A percentile compares a stretch with the other conserved stretches of the same genome.
Conservation (phyloP, 2,113 vertebrate species). For the Desmodus rotundus region DNA sequence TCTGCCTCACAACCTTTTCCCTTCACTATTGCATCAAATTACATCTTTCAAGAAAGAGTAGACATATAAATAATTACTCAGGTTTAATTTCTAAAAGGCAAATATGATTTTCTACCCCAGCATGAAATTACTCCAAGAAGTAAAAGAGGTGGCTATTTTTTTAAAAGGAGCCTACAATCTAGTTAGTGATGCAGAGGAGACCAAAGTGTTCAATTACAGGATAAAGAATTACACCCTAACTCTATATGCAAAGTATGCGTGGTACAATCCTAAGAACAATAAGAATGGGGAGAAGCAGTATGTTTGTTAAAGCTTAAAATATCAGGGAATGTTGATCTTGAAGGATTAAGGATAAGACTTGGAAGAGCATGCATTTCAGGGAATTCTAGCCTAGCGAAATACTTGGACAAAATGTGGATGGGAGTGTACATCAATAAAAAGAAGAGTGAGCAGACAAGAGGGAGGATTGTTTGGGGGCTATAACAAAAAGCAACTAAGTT, state of each 20-base stretch:
- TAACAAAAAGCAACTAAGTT: background rate
- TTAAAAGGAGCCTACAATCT: background rate
- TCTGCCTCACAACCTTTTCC: background rate
- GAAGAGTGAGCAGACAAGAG: background rate
- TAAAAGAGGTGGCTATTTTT: background rate
- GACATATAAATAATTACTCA: background rate
- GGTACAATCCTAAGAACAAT: background rate
- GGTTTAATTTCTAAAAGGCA: background rate
- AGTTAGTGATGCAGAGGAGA: background rate
- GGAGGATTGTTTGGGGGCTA: background rate
- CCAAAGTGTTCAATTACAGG: background rate
- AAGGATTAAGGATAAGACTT: background rate
- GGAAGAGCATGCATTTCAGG: background rate
- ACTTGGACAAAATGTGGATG: background rate
- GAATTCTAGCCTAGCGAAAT: background rate
- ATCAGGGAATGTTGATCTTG: background rate
- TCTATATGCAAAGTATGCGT: background rate
- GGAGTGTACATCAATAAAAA: background rate
- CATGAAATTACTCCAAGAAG: background rate
- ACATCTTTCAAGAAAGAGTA: background rate
- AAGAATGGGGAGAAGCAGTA: background rate
- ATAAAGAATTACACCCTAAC: background rate
- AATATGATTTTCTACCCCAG: background rate
- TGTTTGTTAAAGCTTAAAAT: background rate
- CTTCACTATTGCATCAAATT: background rate